Base-by-base conservation (phyloP, 2,797 vertebrate species). In the Sebastes trivittatus region DNA sequence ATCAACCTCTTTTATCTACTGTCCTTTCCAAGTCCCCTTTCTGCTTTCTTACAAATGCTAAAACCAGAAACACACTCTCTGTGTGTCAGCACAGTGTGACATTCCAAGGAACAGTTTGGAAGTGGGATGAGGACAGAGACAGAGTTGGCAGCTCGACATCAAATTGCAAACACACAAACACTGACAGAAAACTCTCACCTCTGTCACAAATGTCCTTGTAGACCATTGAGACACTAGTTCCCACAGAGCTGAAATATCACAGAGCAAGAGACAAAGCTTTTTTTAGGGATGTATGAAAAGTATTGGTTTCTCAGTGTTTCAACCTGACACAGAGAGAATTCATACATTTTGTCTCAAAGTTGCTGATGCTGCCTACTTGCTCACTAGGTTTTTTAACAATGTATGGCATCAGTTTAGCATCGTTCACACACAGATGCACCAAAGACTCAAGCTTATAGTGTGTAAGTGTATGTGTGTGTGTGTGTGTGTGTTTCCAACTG, bases 41-140 rank as follows among this genome's bases (percentile, higher is more conserved):
- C 20, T 72, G 29, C 52, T 49, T 64, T 78, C 34, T 38, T 63
- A 38, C 54, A 81, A 66, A 32, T 80, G 60, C 38, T 22, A 56
- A 59, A 77, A 68, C 80, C 23, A 58, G 59, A 70, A 11, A 60
- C 5, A 36, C 8, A 32, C 56, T 13, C 56, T 38, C 32, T 77
- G 72, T 79, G 72, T 76, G 82, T 87, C 88, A 89, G 84, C 76
- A 75, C 66, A 72, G 84, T 92, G 91, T 87, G 86, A 94, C 89
- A 93, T 94, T 93, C 90, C 88, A 81, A 80, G 65, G 81, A 85
- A 70, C 82, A 86, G 78, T 80, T 76, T 85, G 65, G 73, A 65
- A 72, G 63, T 81, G 76, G 83, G 75, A 67, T 85, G 85, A 86
- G 75, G 87, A 88, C 87, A 74, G 68, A 77, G 78, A 83, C 80